phyloP scores from a whole-genome alignment of 2,888 invertebrate species.

The Stenodema calcarata region DNA sequence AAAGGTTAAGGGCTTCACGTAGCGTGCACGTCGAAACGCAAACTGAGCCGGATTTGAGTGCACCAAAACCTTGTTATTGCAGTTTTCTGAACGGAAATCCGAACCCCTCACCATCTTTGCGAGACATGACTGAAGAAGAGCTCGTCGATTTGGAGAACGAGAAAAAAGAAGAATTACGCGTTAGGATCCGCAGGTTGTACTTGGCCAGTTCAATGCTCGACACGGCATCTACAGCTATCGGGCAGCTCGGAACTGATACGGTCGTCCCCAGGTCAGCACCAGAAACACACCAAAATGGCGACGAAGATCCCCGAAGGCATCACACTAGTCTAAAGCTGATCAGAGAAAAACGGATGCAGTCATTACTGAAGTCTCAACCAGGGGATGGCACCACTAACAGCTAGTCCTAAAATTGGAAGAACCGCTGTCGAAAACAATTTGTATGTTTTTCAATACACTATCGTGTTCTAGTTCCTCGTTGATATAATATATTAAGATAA shows the following conservation, averaged over 20 bases:
- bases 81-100: not conserved
- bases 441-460: not conserved
- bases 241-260: not conserved
- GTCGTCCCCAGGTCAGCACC: not conserved
- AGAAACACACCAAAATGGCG: not conserved
- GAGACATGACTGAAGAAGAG: not conserved
- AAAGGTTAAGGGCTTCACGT: not conserved
- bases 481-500: too few species aligned
- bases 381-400: not conserved
- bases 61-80: not conserved
- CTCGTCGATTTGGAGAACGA: not conserved
- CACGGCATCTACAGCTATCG: not conserved
- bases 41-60: not conserved
- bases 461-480: not conserved
- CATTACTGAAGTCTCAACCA: not conserved
- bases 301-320: not conserved
- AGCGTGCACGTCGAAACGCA: not conserved
- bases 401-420: not conserved
- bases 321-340: not conserved
- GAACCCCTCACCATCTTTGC: not conserved
- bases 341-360: not conserved
- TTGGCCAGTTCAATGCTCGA: not conserved
- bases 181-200: not conserved
- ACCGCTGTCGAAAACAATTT: not conserved
- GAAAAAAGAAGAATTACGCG: not conserved